These are phyloP conservation scores for Tinea trinotella DNA, from an alignment of 2,888 invertebrate species.

Conservation along the genomic window DNA sequence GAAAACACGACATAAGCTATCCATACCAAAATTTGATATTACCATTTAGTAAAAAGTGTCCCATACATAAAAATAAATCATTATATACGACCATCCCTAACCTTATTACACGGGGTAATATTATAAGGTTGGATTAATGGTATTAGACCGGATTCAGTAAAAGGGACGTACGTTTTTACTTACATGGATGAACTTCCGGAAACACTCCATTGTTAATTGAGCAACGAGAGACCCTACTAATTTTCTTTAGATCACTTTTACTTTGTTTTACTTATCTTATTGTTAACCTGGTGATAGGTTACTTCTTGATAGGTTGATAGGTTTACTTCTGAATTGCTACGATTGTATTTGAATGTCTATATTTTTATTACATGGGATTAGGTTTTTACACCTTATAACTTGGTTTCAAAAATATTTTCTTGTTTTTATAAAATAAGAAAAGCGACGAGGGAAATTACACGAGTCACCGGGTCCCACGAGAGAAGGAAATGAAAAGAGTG, in stretches of 20 bases:
- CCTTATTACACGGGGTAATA: not conserved
- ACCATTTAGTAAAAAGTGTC: not conserved
- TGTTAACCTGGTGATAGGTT: too few relatives aligned
- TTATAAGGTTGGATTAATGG: not conserved
- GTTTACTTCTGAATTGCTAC: too few relatives aligned
- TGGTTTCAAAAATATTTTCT: not conserved
- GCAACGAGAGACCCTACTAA: not conserved
- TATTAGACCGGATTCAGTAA: not conserved
- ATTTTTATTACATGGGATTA: not conserved
- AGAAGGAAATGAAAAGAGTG: conserved; percentile 25
- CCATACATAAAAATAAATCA: not conserved
- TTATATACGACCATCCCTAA: not conserved
- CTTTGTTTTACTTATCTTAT: too few relatives aligned
- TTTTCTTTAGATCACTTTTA: not conserved
- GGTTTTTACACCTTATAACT: not conserved
- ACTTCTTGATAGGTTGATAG: too few relatives aligned
- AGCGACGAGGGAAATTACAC: conserved; percentile 18
- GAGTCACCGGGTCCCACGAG: conserved; percentile 18
- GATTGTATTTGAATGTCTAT: too few relatives aligned
- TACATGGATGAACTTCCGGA: not conserved
- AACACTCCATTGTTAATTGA: not conserved
- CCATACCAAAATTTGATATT: not conserved
- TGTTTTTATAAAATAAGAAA: not conserved
- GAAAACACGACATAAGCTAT: not conserved
- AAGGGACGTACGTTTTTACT: not conserved